Evolutionary conservation across 2,888 invertebrate species (phyloP).

Genomic region (Catotricha subobsoleta): DNA sequence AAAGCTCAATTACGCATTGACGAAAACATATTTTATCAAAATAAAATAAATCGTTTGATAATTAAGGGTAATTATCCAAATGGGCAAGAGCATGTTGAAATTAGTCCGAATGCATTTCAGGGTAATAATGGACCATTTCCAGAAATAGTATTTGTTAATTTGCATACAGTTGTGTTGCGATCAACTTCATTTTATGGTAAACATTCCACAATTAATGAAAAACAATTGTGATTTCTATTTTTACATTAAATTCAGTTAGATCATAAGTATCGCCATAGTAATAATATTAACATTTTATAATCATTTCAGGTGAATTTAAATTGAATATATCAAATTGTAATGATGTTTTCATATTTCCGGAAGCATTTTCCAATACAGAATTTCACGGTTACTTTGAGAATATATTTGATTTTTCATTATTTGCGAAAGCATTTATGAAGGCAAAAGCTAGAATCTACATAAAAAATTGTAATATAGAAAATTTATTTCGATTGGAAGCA

Average conservation of each 20-base stretch:
- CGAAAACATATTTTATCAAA: slow-evolving; percentile 19
- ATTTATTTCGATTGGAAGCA: slow-evolving; percentile 21
- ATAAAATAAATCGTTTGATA: slow-evolving; percentile 20
- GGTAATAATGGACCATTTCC: slow-evolving; percentile 24
- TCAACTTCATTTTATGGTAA: slow-evolving; percentile 22
- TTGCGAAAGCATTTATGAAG: slow-evolving; percentile 22
- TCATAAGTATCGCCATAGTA: too few relatives aligned
- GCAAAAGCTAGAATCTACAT: slow-evolving; percentile 21
- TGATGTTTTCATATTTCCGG: slow-evolving; percentile 17
- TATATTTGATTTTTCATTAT: slow-evolving; percentile 19
- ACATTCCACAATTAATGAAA: slow-evolving; percentile 1
- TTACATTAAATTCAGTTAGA: too few relatives aligned
- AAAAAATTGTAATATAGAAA: slow-evolving; percentile 18
- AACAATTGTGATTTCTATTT: not conserved
- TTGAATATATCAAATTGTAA: slow-evolving; percentile 19
- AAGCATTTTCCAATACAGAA: slow-evolving; percentile 22
- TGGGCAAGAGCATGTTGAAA: slow-evolving; percentile 20
- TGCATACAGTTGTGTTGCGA: slow-evolving; percentile 20
- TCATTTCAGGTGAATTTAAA: slow-evolving; percentile 20
- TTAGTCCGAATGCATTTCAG: slow-evolving; percentile 19
- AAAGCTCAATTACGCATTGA: slow-evolving; percentile 17
- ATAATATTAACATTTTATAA: slow-evolving; percentile 1
- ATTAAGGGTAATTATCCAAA: slow-evolving; percentile 18
- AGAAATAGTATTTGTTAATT: slow-evolving; percentile 21
- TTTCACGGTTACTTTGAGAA: slow-evolving; percentile 19